A percentile compares a stretch with the other conserved stretches of the same genome.
Conservation (phyloP, 2,888 invertebrate genomes). For the Pediacus dermestoides region DNA sequence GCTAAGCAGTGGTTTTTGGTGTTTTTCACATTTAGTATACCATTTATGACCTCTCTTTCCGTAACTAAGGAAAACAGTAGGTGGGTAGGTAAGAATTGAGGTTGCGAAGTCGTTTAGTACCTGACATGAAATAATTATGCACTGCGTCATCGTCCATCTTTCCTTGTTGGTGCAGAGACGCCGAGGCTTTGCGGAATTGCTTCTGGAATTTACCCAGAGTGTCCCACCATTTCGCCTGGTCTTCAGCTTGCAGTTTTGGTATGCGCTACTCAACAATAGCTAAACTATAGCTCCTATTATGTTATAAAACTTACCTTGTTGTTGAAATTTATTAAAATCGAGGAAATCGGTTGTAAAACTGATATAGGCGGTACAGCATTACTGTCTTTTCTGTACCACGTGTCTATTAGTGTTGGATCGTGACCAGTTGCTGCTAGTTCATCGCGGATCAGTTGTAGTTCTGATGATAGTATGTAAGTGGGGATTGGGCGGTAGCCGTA, state of each 20-base stretch:
- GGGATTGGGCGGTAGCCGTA: constrained; percentile 98
- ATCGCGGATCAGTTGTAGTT: constrained; percentile 81
- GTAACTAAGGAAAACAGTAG: constrained; percentile 67
- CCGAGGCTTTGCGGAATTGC: constrained; percentile 85
- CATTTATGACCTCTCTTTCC: constrained; percentile 95
- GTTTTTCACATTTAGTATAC: constrained; percentile 87
- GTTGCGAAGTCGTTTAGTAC: constrained; percentile 52
- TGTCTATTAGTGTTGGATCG: constrained; percentile 79
- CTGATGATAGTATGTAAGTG: constrained; percentile 88
- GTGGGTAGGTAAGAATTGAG: neutral
- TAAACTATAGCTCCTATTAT: constrained; percentile 4
- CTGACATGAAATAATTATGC: constrained; percentile 99
- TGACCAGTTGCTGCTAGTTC: constrained; percentile 79
- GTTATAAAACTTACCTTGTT: constrained; percentile 70
- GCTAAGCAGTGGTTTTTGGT: constrained; percentile 94
- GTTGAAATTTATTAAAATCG: constrained; percentile 94
- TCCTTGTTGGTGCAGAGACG: constrained; percentile 76
- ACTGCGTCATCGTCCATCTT: constrained; percentile 88
- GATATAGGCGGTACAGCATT: constrained; percentile 95
- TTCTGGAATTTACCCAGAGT: constrained; percentile 94
- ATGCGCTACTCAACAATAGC: constrained; percentile 64
- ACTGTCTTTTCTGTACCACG: constrained; percentile 94
- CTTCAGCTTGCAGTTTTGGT: constrained; percentile 92
- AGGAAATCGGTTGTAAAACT: constrained; percentile 94
- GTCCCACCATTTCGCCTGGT: constrained; percentile 98